A percentile compares a stretch with the other conserved stretches of the same genome.
These are phyloP conservation scores for Otolemur crassicaudatus DNA, from an alignment of 2,797 vertebrate species.

Conservation along the genomic window DNA sequence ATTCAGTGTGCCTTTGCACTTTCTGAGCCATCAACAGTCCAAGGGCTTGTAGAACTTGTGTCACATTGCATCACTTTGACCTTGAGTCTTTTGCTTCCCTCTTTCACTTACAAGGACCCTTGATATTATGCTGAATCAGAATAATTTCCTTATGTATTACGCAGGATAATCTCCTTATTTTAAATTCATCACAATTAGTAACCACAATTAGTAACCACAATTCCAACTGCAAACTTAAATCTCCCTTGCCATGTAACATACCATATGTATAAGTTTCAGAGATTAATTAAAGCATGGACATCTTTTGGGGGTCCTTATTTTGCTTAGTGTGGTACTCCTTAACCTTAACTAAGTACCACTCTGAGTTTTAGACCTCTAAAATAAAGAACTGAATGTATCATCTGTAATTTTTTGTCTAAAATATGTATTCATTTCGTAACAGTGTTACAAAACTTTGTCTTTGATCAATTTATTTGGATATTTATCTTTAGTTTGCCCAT, in stretches of 20 bases:
- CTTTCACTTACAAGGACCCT: not conserved
- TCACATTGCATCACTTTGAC: not conserved
- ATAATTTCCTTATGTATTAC: not conserved
- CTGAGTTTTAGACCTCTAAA: not conserved
- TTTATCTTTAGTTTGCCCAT: constrained; percentile 54
- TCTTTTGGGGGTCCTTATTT: not conserved
- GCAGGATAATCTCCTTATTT: not conserved
- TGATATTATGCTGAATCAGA: not conserved
- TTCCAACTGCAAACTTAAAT: constrained; percentile 4
- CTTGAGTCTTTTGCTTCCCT: not conserved
- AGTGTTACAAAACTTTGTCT: constrained; percentile 57
- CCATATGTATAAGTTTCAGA: not conserved
- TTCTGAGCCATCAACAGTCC: not conserved
- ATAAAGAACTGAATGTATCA: constrained; percentile 32
- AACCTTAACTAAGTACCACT: not conserved
- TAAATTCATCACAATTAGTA: constrained; percentile 2
- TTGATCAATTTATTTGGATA: constrained; percentile 67
- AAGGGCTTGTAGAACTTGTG: not conserved
- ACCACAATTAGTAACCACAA: constrained; percentile 8
- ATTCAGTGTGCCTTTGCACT: not conserved
- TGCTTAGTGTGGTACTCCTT: not conserved
- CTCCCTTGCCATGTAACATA: not conserved
- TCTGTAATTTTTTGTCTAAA: not conserved
- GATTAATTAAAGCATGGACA: not conserved
- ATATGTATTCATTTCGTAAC: constrained; percentile 21